phyloP scores from a whole-genome alignment of 2,797 vertebrate species.

The Rhinoraja longicauda region DNA sequence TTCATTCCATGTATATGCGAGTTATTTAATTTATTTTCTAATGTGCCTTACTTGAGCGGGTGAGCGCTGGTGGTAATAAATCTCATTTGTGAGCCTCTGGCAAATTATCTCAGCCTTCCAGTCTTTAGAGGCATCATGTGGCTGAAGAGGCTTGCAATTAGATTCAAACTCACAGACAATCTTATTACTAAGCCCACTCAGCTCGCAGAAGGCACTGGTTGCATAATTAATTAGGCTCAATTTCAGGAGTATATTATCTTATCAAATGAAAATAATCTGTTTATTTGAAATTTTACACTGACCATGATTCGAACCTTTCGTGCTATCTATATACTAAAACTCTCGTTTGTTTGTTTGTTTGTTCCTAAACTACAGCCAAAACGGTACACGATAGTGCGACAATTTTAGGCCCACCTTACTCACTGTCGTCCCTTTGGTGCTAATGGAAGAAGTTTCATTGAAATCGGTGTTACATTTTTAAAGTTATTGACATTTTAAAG shows the following conservation, averaged over 20 bases:
- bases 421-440: too few relatives aligned
- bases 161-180: not conserved
- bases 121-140: not conserved
- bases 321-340: too few relatives aligned
- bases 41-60: not conserved
- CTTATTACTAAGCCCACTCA: not conserved
- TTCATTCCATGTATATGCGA: not conserved
- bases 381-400: too few relatives aligned
- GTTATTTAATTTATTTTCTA: not conserved
- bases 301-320: not conserved
- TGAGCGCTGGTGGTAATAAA: not conserved
- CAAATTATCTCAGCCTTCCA: not conserved
- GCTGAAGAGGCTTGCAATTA: not conserved
- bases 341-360: too few relatives aligned
- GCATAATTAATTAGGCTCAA: not conserved
- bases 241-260: not conserved
- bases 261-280: not conserved
- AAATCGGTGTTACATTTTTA: too few relatives aligned
- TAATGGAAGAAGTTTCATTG: too few relatives aligned
- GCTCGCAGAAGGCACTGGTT: too few relatives aligned
- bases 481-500: too few relatives aligned
- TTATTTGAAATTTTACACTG: not conserved
- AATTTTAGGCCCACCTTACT: too few relatives aligned
- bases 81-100: slow-evolving; percentile 1
- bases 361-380: too few relatives aligned